A percentile compares a stretch with the other conserved stretches of the same genome.
These are phyloP conservation scores for Heliconius hermathena DNA, from an alignment of 1,140 invertebrate species.

Conservation along the genomic window DNA sequence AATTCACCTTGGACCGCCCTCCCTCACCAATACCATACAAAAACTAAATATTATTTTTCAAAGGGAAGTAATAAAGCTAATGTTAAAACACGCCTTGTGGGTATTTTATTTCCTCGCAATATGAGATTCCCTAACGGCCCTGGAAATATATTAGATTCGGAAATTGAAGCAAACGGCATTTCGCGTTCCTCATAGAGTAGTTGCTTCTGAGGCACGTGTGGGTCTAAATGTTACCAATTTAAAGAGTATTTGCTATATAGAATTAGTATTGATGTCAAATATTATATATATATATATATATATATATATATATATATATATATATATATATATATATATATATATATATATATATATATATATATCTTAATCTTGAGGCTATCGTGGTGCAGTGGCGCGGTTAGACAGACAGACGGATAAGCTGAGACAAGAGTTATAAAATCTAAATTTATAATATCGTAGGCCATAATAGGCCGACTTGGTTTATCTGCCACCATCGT, in stretches of 20 bases:
- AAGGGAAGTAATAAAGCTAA: conserved; percentile 6
- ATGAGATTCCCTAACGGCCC: conserved; percentile 23
- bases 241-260: neutral
- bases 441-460: too few species aligned
- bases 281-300: too few species aligned
- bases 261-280: neutral
- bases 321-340: too few species aligned
- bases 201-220: neutral
- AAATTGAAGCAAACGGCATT: conserved; percentile 23
- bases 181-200: conserved; percentile 9
- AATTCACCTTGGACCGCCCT: neutral
- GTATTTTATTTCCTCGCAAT: conserved; percentile 18
- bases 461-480: too few species aligned
- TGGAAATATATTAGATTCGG: conserved; percentile 26
- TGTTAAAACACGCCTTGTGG: conserved; percentile 12
- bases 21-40: neutral
- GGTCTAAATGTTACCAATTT: conserved; percentile 7
- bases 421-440: too few species aligned
- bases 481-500: too few species aligned
- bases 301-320: too few species aligned
- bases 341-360: too few species aligned
- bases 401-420: too few species aligned
- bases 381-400: too few species aligned
- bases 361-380: neutral
- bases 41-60: conserved; percentile 12